A percentile compares a stretch with the other conserved stretches of the same genome.
phyloP scores from a whole-genome alignment of 2,888 invertebrate genomes.

The Podotricha telesiphe region DNA sequence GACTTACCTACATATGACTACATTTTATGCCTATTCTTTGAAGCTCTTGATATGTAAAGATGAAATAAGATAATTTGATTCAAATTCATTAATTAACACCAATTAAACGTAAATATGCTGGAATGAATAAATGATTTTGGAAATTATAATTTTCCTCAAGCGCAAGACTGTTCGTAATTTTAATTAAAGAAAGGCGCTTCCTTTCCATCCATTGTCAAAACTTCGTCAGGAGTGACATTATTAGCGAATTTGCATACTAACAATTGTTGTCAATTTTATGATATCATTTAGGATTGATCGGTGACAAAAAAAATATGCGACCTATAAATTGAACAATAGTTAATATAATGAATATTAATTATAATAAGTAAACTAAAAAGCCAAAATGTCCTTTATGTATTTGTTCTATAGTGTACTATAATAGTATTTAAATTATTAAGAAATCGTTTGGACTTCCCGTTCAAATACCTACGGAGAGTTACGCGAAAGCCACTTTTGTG shows the following conservation, averaged over 20 bases:
- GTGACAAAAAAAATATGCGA: too few species aligned
- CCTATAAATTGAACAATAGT: background rate
- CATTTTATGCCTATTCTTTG: too few species aligned
- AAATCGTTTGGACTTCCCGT: too few species aligned
- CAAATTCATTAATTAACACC: background rate
- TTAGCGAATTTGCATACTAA: slow-evolving; percentile 15
- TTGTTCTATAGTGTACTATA: too few species aligned
- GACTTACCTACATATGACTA: too few species aligned
- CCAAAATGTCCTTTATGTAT: too few species aligned
- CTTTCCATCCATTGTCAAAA: background rate
- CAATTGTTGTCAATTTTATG: background rate
- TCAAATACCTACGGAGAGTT: too few species aligned
- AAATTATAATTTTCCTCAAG: slow-evolving; percentile 13
- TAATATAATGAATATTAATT: too few species aligned
- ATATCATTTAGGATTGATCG: background rate
- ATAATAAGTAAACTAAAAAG: too few species aligned
- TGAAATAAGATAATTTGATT: background rate
- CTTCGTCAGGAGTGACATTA: slow-evolving; percentile 3
- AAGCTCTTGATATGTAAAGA: background rate
- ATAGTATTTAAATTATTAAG: too few species aligned
- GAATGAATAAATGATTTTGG: background rate
- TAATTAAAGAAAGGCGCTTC: slow-evolving; percentile 1
- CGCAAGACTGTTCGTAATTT: slow-evolving; percentile 11
- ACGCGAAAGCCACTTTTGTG: too few species aligned
- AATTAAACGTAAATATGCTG: background rate